Evolutionary conservation across 2,113 vertebrate genomes (phyloP).

Genomic region (Caranx ignobilis): DNA sequence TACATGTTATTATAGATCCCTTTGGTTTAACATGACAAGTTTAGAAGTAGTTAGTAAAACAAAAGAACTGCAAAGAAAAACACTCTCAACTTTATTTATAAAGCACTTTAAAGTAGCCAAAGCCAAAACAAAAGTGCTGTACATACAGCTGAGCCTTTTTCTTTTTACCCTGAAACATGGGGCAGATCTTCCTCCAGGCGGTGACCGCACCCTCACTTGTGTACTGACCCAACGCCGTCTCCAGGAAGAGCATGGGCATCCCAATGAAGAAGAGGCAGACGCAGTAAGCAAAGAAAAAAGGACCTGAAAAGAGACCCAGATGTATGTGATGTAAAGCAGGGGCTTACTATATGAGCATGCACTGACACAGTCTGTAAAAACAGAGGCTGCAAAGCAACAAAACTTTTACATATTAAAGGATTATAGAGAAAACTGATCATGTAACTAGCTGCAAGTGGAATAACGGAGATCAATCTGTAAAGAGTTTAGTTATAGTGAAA

Average conservation of each 20-base stretch:
- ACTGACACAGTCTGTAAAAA: too few species aligned
- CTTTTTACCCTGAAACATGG: slow-evolving; percentile 91
- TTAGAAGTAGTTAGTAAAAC: too few species aligned
- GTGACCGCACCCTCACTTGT: slow-evolving; percentile 93
- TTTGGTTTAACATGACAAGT: background rate
- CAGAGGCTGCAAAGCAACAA: background rate
- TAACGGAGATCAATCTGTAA: background rate
- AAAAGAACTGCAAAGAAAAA: background rate
- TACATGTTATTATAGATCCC: background rate
- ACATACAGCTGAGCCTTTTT: slow-evolving; percentile 1
- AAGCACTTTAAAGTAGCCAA: too few species aligned
- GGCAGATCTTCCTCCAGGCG: slow-evolving; percentile 95
- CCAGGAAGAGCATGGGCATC: slow-evolving; percentile 92
- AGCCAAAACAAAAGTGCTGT: too few species aligned
- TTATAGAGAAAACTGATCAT: background rate
- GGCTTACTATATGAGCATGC: background rate
- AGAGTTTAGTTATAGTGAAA: background rate
- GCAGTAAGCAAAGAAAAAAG: slow-evolving; percentile 94
- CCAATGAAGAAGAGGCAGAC: slow-evolving; percentile 92
- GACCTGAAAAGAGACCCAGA: slow-evolving; percentile 79
- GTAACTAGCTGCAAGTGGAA: background rate
- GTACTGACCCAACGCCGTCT: slow-evolving; percentile 92
- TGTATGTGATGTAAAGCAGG: background rate
- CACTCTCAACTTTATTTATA: too few species aligned
- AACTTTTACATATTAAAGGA: background rate